Conservation (phyloP, 1,140 invertebrate genomes). For the Listronotus bonariensis region DNA sequence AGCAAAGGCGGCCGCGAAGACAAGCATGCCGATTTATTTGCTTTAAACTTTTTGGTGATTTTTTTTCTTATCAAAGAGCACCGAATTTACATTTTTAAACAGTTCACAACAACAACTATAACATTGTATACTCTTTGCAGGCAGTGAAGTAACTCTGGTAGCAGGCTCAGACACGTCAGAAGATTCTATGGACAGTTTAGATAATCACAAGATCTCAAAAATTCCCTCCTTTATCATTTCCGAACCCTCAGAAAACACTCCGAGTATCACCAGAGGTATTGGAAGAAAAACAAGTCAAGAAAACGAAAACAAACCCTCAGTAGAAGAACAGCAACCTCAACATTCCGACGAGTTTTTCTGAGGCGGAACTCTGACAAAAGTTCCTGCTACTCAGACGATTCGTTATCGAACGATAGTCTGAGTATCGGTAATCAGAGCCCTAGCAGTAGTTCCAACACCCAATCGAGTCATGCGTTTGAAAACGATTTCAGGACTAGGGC, state of each 20-base stretch:
- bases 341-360: conserved; percentile 48
- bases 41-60: too few relatives aligned
- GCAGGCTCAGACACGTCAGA: conserved; percentile 67
- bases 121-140: conserved; percentile 22
- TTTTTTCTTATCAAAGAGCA: too few relatives aligned
- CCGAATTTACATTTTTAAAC: too few relatives aligned
- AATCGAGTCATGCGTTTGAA: conserved; percentile 48
- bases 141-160: conserved; percentile 76
- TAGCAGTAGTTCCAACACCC: conserved; percentile 50
- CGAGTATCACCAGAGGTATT: conserved; percentile 79
- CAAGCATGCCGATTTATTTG: too few relatives aligned
- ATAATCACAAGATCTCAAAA: conserved; percentile 56
- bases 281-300: conserved; percentile 69
- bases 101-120: too few relatives aligned
- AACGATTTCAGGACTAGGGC: conserved; percentile 38
- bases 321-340: conserved; percentile 29
- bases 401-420: conserved; percentile 64
- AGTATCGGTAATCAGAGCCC: conserved; percentile 52
- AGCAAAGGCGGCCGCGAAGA: too few relatives aligned
- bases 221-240: conserved; percentile 57
- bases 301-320: conserved; percentile 44
- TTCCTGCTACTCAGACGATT: conserved; percentile 70
- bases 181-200: conserved; percentile 66
- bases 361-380: conserved; percentile 61
- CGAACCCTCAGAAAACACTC: conserved; percentile 72